Conservation (phyloP, 2,797 vertebrate genomes). For the Erethizon dorsatum region DNA sequence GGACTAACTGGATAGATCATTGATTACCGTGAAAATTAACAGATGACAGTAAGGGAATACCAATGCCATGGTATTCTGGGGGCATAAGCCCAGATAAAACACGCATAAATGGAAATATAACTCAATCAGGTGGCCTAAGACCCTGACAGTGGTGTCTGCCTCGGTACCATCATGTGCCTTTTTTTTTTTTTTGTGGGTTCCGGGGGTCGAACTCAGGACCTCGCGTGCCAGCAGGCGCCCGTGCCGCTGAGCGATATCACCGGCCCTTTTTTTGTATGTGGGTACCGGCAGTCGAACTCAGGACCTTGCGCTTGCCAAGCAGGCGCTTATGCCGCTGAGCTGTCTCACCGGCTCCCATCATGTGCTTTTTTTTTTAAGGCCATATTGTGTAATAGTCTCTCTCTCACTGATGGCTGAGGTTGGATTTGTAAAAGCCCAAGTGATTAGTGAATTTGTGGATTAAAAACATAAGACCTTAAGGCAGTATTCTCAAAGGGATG, state of each 20-base stretch:
- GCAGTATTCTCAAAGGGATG: neutral
- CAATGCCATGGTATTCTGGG: neutral
- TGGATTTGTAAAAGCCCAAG: slow-evolving; percentile 25
- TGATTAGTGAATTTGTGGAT: slow-evolving; percentile 59
- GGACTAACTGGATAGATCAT: neutral
- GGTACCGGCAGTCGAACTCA: no score
- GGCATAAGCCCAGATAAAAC: neutral
- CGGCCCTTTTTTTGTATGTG: no score
- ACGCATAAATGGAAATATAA: slow-evolving; percentile 3
- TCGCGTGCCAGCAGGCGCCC: no score
- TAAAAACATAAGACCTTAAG: slow-evolving; percentile 8
- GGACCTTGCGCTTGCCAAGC: no score
- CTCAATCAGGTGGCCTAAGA: slow-evolving; percentile 13
- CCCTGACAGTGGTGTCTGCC: neutral
- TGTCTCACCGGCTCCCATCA: neutral
- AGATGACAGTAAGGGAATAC: neutral
- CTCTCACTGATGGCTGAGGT: neutral
- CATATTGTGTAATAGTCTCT: neutral
- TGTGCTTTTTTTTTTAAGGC: neutral
- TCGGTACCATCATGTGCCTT: neutral
- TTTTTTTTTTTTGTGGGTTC: no score
- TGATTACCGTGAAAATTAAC: slow-evolving; percentile 18
- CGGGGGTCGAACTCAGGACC: no score
- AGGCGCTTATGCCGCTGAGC: no score
- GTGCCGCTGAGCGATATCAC: no score